Evolutionary conservation across 1,140 invertebrate genomes (phyloP).

Genomic region (Nephila pilipes): DNA sequence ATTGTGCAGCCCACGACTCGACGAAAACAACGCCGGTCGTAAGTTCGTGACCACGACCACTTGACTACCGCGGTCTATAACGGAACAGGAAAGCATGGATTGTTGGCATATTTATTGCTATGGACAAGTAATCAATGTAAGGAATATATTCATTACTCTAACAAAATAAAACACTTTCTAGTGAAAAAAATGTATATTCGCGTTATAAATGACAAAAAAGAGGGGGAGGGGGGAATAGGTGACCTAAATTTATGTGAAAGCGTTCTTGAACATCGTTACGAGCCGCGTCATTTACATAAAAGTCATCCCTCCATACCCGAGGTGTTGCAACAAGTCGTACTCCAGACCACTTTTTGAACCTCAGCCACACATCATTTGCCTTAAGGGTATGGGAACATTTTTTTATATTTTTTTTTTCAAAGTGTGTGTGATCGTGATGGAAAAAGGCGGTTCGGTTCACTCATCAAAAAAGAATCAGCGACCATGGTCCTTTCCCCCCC

Average conservation of each 20-base stretch:
- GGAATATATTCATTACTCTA: too few relatives aligned
- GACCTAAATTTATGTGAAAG: not conserved
- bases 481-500: not conserved
- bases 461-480: conserved; percentile 63
- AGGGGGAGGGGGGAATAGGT: too few relatives aligned
- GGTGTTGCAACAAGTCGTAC: not conserved
- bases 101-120: too few relatives aligned
- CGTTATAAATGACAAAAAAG: too few relatives aligned
- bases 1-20: too few relatives aligned
- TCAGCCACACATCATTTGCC: conserved; percentile 37
- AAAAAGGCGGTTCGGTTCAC: conserved; percentile 64
- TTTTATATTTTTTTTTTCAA: not conserved
- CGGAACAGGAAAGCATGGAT: too few relatives aligned
- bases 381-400: not conserved
- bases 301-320: not conserved
- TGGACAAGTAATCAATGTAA: too few relatives aligned
- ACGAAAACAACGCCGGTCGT: too few relatives aligned
- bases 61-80: too few relatives aligned
- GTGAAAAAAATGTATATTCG: too few relatives aligned
- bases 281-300: not conserved
- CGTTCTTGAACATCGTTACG: not conserved
- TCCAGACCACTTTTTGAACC: conserved; percentile 1
- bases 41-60: too few relatives aligned
- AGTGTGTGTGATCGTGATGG: conserved; percentile 49
- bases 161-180: too few relatives aligned